Conservation (phyloP, 2,113 vertebrate species). For the Istiophorus platypterus region DNA sequence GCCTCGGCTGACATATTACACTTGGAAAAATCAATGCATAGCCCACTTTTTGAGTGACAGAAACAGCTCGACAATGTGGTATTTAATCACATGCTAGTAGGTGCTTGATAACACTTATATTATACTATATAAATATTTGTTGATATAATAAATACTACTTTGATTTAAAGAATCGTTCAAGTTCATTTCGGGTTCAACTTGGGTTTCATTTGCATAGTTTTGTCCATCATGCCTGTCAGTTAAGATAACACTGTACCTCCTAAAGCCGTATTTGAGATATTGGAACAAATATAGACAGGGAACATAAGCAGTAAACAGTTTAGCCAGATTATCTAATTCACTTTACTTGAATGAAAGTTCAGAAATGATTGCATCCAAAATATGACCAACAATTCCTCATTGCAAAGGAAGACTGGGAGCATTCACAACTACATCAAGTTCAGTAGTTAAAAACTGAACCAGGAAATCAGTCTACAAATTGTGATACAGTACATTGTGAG, state of each 20-base stretch:
- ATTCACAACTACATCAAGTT: too few relatives aligned
- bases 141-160: too few relatives aligned
- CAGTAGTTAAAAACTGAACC: neutral
- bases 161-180: neutral
- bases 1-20: slow-evolving; percentile 20
- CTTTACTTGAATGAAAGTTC: neutral
- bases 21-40: slow-evolving; percentile 29
- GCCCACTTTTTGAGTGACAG: slow-evolving; percentile 18
- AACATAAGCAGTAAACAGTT: neutral
- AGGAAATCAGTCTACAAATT: too few relatives aligned
- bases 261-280: neutral
- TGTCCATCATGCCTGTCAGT: too few relatives aligned
- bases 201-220: too few relatives aligned
- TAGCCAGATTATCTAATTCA: neutral
- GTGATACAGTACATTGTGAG: too few relatives aligned
- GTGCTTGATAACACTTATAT: too few relatives aligned
- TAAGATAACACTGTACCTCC: too few relatives aligned
- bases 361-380: neutral
- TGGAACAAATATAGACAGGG: accelerated
- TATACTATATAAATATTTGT: too few relatives aligned
- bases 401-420: neutral
- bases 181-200: too few relatives aligned
- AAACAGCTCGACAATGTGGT: neutral
- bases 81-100: slow-evolving; percentile 34
- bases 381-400: neutral